Evolutionary conservation across 2,797 vertebrate species (phyloP), one percentile per base, ranked within the genome.

Genomic region (Pristis pectinata): DNA sequence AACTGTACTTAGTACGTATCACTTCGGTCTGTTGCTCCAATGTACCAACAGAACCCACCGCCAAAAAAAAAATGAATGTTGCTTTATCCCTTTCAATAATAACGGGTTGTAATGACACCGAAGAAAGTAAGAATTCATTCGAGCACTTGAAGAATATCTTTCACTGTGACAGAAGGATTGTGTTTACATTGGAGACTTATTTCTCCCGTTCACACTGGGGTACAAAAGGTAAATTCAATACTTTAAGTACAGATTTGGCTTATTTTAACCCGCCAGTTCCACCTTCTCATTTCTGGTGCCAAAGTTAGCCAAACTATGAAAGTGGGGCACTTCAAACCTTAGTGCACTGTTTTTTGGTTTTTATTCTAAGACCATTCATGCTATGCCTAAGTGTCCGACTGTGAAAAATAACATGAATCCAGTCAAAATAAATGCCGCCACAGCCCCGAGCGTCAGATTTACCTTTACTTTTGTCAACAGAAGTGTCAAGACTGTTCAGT

Each of bases 221-320:
- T 27, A 41, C 37, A 93, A 67, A 87, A 93, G 37, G 91, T 93
- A 93, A 93, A 93, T 72, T 37, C 11, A 30, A 30, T 91, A 94
- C 17, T 76, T n/a, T 74, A 22, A 92, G 92, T 22, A 17, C 24
- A 56, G 17, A 67, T 67, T 3, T 59, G 7, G 30, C 5, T 53
- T 34, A 30, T 49, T 53, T n/a, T 30, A 34, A n/a, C 70, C 30
- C 41, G 8, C 8, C 44, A 53, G 13, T 27, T 10, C 9, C 41
- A 5, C 15, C 13, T 49, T 74, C 67, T 74, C 9, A 70, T 34
- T 72, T 64, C 87, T 64, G n/a, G 5, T 8, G 41, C n/a, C 34
- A 74, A 94, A 56, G 27, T 27, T 72, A 76, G 30, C 70, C 5
- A 76, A 70, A 70, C 41, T 27, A 44, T 44, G n/a, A n/a, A 44